Evolutionary conservation across 1,140 invertebrate genomes (phyloP).

Genomic region (Periplaneta americana): DNA sequence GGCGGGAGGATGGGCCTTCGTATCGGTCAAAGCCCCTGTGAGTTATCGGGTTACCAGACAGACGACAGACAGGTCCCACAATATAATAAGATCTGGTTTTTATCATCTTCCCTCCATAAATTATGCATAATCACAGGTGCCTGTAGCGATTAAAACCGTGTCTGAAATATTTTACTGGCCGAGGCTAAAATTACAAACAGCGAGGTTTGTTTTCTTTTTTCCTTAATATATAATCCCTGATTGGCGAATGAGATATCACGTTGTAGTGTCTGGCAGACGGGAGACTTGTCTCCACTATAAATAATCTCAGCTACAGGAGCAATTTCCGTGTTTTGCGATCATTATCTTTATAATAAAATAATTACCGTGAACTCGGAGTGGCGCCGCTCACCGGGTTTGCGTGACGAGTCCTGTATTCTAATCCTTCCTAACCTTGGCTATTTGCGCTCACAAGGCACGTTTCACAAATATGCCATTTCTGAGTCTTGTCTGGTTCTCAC

Average conservation of each 20-base stretch:
- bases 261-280: not conserved
- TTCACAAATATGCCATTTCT: not conserved
- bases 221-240: too few relatives aligned
- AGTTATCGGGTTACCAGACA: not conserved
- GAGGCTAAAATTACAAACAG: not conserved
- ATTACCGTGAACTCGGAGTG: not conserved
- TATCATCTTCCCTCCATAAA: not conserved
- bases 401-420: not conserved
- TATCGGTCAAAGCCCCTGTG: not conserved
- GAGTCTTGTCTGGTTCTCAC: not conserved
- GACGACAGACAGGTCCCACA: not conserved
- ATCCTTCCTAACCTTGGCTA: not conserved
- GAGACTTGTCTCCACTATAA: not conserved
- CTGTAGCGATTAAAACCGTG: not conserved
- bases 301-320: not conserved
- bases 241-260: not conserved
- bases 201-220: too few relatives aligned
- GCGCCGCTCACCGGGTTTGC: not conserved
- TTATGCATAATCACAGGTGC: not conserved
- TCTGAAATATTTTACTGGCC: not conserved
- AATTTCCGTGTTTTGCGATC: not conserved
- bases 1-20: not conserved
- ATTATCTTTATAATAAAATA: not conserved
- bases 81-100: not conserved
- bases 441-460: not conserved